Percentiles rank a stretch among this genome's conserved stretches.
phyloP scores from a whole-genome alignment of 2,888 invertebrate genomes.

The Lucinisca nassula region DNA sequence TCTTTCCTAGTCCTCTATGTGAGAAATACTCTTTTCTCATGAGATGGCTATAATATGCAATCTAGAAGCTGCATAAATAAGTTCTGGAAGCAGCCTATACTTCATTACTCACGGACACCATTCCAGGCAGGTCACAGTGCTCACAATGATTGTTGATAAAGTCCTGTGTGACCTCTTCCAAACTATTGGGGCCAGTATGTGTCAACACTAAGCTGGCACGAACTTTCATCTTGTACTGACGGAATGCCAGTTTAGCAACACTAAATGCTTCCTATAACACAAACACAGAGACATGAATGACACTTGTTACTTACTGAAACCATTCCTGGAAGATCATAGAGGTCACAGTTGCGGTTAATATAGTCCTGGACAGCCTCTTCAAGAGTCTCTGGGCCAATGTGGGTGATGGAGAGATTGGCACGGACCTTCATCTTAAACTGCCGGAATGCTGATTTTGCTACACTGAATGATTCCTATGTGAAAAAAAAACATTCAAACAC shows the following conservation, averaged over 20 bases:
- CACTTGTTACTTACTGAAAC: constrained; percentile 83
- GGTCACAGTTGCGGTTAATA: constrained; percentile 87
- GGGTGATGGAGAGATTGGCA: constrained; percentile 86
- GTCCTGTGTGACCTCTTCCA: constrained; percentile 86
- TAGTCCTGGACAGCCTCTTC: constrained; percentile 88
- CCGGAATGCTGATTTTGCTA: constrained; percentile 86
- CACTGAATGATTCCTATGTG: constrained; percentile 87
- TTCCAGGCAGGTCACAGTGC: constrained; percentile 3
- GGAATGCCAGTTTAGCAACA: constrained; percentile 84
- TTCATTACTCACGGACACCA: constrained; percentile 15
- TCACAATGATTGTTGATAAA: constrained; percentile 63
- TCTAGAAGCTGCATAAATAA: no score
- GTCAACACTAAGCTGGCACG: constrained; percentile 82
- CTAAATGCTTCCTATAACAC: constrained; percentile 84
- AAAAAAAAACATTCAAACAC: not conserved
- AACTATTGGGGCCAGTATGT: constrained; percentile 83
- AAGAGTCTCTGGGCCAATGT: constrained; percentile 86
- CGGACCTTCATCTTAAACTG: constrained; percentile 88
- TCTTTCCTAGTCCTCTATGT: no score
- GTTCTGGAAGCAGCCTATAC: not conserved
- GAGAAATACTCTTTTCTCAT: no score
- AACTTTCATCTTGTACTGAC: constrained; percentile 85
- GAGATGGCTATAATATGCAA: no score
- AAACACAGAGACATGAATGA: not conserved
- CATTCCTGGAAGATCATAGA: constrained; percentile 86